A percentile compares a stretch with the other conserved stretches of the same genome.
Evolutionary conservation across 2,113 vertebrate species (phyloP).

Genomic region (Campylomormyrus numenius): DNA sequence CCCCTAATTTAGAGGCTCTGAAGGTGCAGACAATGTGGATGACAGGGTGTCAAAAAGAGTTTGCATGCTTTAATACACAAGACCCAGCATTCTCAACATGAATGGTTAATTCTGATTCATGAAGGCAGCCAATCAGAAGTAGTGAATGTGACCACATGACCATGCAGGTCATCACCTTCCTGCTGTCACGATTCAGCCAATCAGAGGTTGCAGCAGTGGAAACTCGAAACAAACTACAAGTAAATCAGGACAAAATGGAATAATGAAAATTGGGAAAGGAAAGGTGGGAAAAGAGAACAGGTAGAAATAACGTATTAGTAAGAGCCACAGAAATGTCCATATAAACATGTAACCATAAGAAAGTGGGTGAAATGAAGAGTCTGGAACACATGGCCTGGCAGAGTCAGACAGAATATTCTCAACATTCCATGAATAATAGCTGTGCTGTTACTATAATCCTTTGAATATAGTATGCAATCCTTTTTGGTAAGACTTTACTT

Average conservation of each 20-base stretch:
- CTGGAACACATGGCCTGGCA: neutral
- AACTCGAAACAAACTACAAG: slow-evolving; percentile 69
- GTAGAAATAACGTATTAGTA: neutral
- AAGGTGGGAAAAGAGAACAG: slow-evolving; percentile 29
- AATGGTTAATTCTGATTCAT: neutral
- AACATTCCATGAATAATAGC: neutral
- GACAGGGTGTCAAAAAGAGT: neutral
- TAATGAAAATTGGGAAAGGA: slow-evolving; percentile 46
- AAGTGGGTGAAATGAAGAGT: neutral
- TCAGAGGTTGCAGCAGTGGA: slow-evolving; percentile 68
- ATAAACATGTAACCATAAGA: neutral
- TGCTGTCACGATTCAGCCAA: slow-evolving; percentile 72
- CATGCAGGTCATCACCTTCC: slow-evolving; percentile 76
- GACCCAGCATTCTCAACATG: slow-evolving; percentile 2
- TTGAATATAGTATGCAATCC: neutral
- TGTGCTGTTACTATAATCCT: neutral
- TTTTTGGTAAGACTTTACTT: neutral
- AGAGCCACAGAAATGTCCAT: neutral
- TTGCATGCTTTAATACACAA: slow-evolving; percentile 15
- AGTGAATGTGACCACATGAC: slow-evolving; percentile 30
- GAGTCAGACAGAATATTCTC: neutral
- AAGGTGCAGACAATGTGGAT: neutral
- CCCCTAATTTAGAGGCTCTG: neutral
- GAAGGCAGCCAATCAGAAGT: slow-evolving; percentile 25
- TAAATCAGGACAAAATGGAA: slow-evolving; percentile 52